Percentiles rank a stretch among this genome's conserved stretches.
phyloP scores from a whole-genome alignment of 2,113 vertebrate species.

The Notarius quadriscutis region DNA sequence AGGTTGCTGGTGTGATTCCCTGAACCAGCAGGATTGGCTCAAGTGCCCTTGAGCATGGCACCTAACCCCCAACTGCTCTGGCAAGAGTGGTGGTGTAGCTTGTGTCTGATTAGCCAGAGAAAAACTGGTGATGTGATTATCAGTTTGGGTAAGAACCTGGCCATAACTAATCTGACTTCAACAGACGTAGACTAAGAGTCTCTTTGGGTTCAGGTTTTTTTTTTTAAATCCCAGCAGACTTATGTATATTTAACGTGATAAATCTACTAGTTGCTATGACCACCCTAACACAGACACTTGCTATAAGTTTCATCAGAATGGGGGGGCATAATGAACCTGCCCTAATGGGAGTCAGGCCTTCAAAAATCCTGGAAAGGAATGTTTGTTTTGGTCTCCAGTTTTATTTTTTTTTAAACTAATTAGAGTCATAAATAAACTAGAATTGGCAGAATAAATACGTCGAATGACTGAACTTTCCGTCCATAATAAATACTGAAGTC shows the following conservation, averaged over 20 bases:
- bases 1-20: too few species aligned
- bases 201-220: not conserved
- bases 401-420: slow-evolving; percentile 5
- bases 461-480: slow-evolving; percentile 9
- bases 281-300: not conserved
- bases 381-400: slow-evolving; percentile 22
- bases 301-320: not conserved
- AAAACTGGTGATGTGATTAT: too few species aligned
- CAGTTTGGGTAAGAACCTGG: too few species aligned
- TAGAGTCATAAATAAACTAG: slow-evolving; percentile 7
- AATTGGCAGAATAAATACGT: not conserved
- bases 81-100: too few species aligned
- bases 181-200: too few species aligned
- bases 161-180: not conserved
- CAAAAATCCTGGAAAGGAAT: not conserved
- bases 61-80: too few species aligned
- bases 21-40: too few species aligned
- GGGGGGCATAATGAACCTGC: not conserved
- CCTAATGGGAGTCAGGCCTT: not conserved
- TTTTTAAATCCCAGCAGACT: not conserved
- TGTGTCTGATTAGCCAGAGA: too few species aligned
- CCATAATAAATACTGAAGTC: not conserved
- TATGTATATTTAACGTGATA: not conserved
- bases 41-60: too few species aligned
- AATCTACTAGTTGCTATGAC: not conserved